A percentile compares a stretch with the other conserved stretches of the same genome.
phyloP scores from a whole-genome alignment of 2,797 vertebrate genomes.

The Gallirallus australis region DNA sequence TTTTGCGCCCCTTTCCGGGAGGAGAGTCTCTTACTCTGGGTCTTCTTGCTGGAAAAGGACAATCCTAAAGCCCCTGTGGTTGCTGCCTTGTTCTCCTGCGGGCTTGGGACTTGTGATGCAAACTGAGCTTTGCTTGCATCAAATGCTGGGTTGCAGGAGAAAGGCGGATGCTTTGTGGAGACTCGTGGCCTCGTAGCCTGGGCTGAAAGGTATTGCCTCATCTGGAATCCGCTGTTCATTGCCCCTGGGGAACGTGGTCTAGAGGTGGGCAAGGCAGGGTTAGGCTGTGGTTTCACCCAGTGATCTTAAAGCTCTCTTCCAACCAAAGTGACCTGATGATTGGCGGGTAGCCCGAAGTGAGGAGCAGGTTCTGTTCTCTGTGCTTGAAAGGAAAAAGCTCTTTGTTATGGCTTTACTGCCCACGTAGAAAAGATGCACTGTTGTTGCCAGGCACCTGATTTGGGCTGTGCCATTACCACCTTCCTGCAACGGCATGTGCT shows the following conservation, averaged over 20 bases:
- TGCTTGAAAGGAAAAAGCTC: not conserved
- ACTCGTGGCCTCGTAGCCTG: too few relatives aligned
- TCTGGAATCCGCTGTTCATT: not conserved
- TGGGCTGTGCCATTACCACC: not conserved
- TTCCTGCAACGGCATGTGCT: not conserved
- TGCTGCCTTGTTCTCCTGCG: not conserved
- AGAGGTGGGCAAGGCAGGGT: too few relatives aligned
- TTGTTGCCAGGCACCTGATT: rapidly evolving
- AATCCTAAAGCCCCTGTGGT: not conserved
- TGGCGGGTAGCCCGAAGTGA: not conserved
- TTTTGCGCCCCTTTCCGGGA: not conserved
- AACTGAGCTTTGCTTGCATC: not conserved
- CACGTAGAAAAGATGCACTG: rapidly evolving
- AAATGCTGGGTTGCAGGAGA: not conserved
- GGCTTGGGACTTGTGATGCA: not conserved
- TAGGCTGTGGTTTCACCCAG: too few relatives aligned
- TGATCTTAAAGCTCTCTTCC: too few relatives aligned
- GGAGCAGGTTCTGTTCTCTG: rapidly evolving
- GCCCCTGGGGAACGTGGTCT: too few relatives aligned
- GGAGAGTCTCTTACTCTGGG: not conserved
- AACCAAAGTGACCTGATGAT: too few relatives aligned
- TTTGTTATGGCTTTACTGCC: not conserved
- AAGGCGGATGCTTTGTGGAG: not conserved
- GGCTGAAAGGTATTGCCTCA: not conserved
- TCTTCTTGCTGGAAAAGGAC: not conserved